These are phyloP conservation scores for Erynnis tages DNA, from an alignment of 2,888 invertebrate species.

Conservation along the genomic window DNA sequence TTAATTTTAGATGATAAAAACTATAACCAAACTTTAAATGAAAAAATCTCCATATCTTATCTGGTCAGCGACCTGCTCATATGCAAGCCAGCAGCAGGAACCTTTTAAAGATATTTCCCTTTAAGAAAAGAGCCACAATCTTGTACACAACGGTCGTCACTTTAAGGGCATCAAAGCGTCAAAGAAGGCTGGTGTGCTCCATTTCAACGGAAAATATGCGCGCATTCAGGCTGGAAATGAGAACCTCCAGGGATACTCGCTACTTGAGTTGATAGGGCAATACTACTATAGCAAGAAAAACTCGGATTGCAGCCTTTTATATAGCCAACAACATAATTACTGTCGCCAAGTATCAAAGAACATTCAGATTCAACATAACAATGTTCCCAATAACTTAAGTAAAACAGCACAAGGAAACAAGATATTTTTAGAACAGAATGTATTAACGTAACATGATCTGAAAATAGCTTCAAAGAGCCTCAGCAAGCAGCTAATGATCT, in stretches of 20 bases:
- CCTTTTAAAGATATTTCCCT: constrained; percentile 8
- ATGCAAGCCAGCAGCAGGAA: constrained; percentile 1
- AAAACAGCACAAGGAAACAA: neutral
- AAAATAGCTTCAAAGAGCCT: constrained; percentile 25
- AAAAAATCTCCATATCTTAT: too few species aligned
- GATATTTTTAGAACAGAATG: neutral
- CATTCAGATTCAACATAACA: too few species aligned
- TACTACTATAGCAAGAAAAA: neutral
- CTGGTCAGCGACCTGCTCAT: too few species aligned
- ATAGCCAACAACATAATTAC: too few species aligned
- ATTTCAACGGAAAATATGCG: constrained; percentile 61
- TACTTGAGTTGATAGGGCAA: neutral
- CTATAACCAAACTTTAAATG: too few species aligned
- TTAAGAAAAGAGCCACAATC: constrained; percentile 12
- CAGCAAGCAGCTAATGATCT: constrained; percentile 34
- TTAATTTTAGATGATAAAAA: too few species aligned
- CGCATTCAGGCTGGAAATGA: constrained; percentile 71
- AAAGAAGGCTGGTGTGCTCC: constrained; percentile 59
- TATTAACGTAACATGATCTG: constrained; percentile 8
- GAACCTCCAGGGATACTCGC: constrained; percentile 39
- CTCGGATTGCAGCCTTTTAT: too few species aligned
- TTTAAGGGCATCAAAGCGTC: constrained; percentile 58
- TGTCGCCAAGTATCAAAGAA: too few species aligned
- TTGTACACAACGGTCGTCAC: constrained; percentile 34
- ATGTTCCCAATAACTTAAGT: too few species aligned